These are phyloP conservation scores for Hippopotamus amphibius DNA, from an alignment of 2,113 vertebrate genomes.

Conservation along the genomic window DNA sequence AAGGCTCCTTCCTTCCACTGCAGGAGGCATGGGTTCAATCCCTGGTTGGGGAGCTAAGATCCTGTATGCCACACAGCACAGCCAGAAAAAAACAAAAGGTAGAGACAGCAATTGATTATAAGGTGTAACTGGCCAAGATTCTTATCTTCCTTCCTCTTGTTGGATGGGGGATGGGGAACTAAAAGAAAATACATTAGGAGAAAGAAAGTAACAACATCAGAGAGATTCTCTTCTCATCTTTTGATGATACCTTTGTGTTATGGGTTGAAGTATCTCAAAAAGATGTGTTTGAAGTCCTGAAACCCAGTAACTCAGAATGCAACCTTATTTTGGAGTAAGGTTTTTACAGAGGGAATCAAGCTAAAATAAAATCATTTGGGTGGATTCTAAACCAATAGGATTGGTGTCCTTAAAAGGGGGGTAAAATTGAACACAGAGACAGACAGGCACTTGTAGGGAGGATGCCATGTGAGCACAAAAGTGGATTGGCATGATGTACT, in stretches of 20 bases:
- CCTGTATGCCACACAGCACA: too few species aligned
- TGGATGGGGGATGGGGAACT: fast-evolving
- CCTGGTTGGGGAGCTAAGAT: neutral
- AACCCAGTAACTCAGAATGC: neutral
- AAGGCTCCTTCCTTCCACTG: neutral
- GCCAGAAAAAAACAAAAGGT: neutral
- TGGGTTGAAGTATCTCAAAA: neutral
- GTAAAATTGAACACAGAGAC: neutral
- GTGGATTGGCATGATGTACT: neutral
- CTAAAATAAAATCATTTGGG: neutral
- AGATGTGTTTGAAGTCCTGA: neutral
- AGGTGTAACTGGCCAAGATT: neutral
- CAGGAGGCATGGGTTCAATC: neutral
- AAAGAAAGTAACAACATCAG: neutral
- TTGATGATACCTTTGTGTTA: neutral
- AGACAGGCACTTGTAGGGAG: neutral
- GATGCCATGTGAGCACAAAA: neutral
- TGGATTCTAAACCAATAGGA: neutral
- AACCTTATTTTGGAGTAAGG: neutral
- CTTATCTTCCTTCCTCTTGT: neutral
- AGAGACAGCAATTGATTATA: neutral
- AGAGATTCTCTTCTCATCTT: neutral
- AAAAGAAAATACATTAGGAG: neutral
- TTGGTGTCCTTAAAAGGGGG: neutral
- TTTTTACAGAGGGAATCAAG: neutral